Evolutionary conservation across 2,888 invertebrate genomes (phyloP).

Genomic region (Limnephilus lunatus): DNA sequence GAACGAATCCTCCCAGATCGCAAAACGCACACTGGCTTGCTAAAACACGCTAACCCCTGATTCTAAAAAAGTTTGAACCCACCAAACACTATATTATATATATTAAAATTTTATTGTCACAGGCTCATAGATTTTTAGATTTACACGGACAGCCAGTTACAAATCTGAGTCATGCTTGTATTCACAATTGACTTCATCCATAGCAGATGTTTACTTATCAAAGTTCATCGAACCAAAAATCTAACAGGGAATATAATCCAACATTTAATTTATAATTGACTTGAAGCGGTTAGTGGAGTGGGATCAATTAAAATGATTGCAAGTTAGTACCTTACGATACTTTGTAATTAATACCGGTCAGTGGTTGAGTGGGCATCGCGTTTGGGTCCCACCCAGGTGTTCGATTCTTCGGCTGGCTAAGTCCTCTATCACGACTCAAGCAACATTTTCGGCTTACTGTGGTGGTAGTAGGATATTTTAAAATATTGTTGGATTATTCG

Average conservation of each 20-base stretch:
- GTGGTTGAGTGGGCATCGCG: too few relatives aligned
- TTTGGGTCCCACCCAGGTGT: too few relatives aligned
- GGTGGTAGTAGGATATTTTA: too few relatives aligned
- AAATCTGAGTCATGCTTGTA: neutral
- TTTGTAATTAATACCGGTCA: too few relatives aligned
- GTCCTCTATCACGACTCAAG: too few relatives aligned
- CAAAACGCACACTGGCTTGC: conserved; percentile 13
- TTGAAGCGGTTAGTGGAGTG: neutral
- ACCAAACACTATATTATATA: neutral
- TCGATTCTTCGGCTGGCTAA: too few relatives aligned
- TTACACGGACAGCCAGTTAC: too few relatives aligned
- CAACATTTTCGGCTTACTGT: too few relatives aligned
- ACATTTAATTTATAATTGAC: neutral
- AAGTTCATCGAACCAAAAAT: neutral
- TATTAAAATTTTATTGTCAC: too few relatives aligned
- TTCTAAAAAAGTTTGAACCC: neutral
- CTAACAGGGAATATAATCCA: neutral
- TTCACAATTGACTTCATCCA: neutral
- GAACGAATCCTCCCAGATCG: conserved; percentile 18
- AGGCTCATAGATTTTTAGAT: too few relatives aligned
- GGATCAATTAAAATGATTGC: neutral
- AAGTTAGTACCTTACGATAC: neutral
- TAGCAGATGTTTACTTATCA: too few relatives aligned
- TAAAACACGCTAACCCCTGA: conserved; percentile 6
- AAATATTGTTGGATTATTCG: too few relatives aligned